Percentiles rank a stretch among this genome's conserved stretches.
phyloP scores from a whole-genome alignment of 2,888 invertebrate genomes.

The Prosapia bicincta region DNA sequence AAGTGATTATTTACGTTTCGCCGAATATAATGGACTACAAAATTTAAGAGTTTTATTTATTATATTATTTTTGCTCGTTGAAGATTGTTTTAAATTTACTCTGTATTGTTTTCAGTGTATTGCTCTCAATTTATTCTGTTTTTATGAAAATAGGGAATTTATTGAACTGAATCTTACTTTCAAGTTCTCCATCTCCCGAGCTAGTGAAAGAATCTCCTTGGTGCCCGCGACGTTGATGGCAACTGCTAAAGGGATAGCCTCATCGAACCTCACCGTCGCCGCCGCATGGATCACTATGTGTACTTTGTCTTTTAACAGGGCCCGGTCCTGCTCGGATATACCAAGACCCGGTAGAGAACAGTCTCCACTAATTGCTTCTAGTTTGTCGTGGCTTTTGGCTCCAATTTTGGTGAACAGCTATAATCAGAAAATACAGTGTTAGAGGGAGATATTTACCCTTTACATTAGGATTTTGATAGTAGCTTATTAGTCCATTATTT shows the following conservation, averaged over 20 bases:
- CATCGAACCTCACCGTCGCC: slow-evolving; percentile 88
- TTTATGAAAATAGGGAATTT: no score
- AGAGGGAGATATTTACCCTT: no score
- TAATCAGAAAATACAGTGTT: no score
- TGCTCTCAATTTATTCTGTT: no score
- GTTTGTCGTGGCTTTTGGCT: slow-evolving; percentile 63
- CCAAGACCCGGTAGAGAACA: slow-evolving; percentile 63
- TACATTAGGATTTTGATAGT: no score
- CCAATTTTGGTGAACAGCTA: slow-evolving; percentile 51
- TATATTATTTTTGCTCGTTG: no score
- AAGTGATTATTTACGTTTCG: no score
- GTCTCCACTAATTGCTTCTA: slow-evolving; percentile 66
- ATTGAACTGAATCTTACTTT: slow-evolving; percentile 50
- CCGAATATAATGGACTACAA: no score
- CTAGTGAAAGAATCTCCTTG: slow-evolving; percentile 65
- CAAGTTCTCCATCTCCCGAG: slow-evolving; percentile 65
- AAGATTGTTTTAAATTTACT: no score
- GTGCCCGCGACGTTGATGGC: slow-evolving; percentile 77
- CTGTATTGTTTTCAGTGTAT: no score
- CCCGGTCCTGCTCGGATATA: slow-evolving; percentile 57
- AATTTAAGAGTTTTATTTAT: no score
- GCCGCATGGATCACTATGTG: slow-evolving; percentile 79
- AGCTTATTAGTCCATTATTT: no score
- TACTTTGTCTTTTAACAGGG: slow-evolving; percentile 60
- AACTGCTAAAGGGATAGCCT: slow-evolving; percentile 70